These are phyloP conservation scores for Dioctria rufipes DNA, from an alignment of 2,888 invertebrate species.

Conservation along the genomic window DNA sequence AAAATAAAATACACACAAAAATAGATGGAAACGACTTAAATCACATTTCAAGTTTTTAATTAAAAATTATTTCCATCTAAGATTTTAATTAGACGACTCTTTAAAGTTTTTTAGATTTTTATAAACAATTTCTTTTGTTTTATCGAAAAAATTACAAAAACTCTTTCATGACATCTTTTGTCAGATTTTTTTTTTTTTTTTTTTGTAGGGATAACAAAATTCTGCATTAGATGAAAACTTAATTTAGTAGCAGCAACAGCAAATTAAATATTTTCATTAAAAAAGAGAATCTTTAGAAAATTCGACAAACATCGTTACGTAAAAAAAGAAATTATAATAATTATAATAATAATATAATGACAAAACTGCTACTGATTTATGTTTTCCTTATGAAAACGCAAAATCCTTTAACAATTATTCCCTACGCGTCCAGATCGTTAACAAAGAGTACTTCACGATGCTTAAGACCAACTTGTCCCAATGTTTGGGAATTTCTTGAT, in stretches of 20 bases:
- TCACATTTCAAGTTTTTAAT: slow-evolving; percentile 39
- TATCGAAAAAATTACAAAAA: slow-evolving; percentile 21
- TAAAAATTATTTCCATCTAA: slow-evolving; percentile 29
- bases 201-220: no score
- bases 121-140: neutral
- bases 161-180: neutral
- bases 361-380: neutral
- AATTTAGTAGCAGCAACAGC: neutral
- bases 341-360: neutral
- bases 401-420: neutral
- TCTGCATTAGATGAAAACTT: no score
- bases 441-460: slow-evolving; percentile 94
- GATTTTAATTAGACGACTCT: slow-evolving; percentile 13
- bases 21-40: neutral
- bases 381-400: neutral
- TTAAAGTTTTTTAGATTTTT: slow-evolving; percentile 14
- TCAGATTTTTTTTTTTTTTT: neutral
- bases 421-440: slow-evolving; percentile 88
- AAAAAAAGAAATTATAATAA: no score
- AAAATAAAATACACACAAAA: slow-evolving; percentile 4
- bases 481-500: slow-evolving; percentile 72
- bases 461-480: slow-evolving; percentile 86
- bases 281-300: no score
- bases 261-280: no score
- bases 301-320: no score